Conservation (phyloP, 2,113 vertebrate species). For the Andinoacara biseriatus region DNA sequence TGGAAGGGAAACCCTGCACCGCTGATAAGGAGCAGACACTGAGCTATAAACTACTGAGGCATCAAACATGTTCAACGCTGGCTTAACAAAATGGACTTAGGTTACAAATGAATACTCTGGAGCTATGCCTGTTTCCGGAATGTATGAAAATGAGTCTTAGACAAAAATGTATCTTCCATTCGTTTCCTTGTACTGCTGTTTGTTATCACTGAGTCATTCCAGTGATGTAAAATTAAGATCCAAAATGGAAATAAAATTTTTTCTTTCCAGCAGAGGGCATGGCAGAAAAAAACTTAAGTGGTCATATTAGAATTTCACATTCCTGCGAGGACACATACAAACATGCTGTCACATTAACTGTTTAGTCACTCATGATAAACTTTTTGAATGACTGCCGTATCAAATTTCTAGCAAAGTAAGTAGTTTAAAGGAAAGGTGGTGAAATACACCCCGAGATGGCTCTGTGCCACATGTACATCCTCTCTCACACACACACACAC, state of each 20-base stretch:
- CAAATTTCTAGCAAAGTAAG: background rate
- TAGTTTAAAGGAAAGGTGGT: background rate
- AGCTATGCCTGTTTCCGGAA: slow-evolving; percentile 41
- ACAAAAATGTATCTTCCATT: slow-evolving; percentile 8
- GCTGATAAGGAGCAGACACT: slow-evolving; percentile 27
- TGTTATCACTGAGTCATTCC: background rate
- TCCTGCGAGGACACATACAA: background rate
- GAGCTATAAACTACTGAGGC: background rate
- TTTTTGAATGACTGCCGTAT: background rate
- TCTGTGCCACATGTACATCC: background rate
- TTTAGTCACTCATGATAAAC: background rate
- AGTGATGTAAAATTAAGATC: background rate
- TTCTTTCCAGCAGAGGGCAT: background rate
- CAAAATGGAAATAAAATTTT: background rate
- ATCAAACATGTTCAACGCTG: background rate
- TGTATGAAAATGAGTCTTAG: slow-evolving; percentile 63
- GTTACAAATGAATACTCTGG: slow-evolving; percentile 53
- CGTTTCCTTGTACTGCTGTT: background rate
- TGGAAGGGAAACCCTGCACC: background rate
- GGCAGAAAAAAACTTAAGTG: background rate
- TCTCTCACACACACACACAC: background rate
- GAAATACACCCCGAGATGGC: slow-evolving; percentile 21
- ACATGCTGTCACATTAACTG: background rate
- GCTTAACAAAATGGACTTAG: slow-evolving; percentile 9
- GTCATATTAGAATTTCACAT: background rate